Base-by-base conservation (phyloP, 2,113 vertebrate species). In the Gadus macrocephalus region DNA sequence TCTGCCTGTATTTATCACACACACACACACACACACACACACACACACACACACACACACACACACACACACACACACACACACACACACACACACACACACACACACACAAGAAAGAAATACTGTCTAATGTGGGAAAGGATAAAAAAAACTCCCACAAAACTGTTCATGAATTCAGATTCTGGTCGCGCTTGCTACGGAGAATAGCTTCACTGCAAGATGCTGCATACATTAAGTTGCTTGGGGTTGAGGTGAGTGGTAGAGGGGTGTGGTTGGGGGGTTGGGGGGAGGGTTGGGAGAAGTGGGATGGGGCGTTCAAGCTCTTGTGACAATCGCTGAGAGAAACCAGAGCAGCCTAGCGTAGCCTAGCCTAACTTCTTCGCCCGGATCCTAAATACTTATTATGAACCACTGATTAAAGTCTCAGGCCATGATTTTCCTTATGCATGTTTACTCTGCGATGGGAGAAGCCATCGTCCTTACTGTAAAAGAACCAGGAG, bases 1-100 rank as follows among this genome's bases (percentile, higher is more conserved):
- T 82, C 69, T 55, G 19, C 77, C 78, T 75, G 73, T 83, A 80
- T 86, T 90, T 88, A 79, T 81, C 80, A 71, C 62, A 66, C 72
- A 53, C 9, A n/a, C 15, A 35, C 67, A 61, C 56, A 49, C 56
- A 22, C 56, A 38, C 67, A 69, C 56, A 38, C 56, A 42, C 67
- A 61, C 67, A 68, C 42, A 67, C 42, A 55, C 66, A 55, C 53
- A 27, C 22, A 27, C 20, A 67, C 15, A 22, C 63, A 65, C 53
- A 42, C 25, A 65, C 61, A 60, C 73, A 73, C 2, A 61, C 65
- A 73, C 64, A 75, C 67, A 68, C 59, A 67, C 67, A 42, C 38
- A 60, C 15, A 62, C 62, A 62, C 53, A 67, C 35, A 71, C 3
- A 79, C 28, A 11, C 35, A 78, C 67, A 62, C 73, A 75, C 42